Percentiles rank a stretch among this genome's conserved stretches.
Conservation (phyloP, 2,113 vertebrate species). For the Sardina pilchardus region DNA sequence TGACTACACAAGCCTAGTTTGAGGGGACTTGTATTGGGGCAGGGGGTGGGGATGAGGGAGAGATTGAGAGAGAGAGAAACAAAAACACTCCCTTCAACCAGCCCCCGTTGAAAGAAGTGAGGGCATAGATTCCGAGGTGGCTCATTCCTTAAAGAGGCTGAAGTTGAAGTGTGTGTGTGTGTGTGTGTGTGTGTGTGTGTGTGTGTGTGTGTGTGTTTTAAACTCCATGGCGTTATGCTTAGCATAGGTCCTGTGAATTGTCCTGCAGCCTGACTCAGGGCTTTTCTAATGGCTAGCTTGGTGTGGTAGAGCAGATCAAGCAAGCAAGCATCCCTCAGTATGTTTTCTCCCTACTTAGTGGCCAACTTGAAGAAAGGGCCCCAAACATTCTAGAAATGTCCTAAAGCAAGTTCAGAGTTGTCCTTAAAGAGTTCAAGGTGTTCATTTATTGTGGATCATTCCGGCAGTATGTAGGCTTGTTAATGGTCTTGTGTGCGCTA, state of each 20-base stretch:
- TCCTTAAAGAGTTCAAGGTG: background rate
- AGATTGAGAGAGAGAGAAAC: background rate
- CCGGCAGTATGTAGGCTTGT: background rate
- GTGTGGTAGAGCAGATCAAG: background rate
- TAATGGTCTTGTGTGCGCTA: background rate
- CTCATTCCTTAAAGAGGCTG: background rate
- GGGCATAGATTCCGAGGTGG: background rate
- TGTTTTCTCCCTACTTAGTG: background rate
- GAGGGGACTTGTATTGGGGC: conserved; percentile 17
- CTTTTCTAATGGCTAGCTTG: background rate
- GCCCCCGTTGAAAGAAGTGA: conserved; percentile 23
- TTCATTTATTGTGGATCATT: background rate
- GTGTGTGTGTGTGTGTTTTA: background rate
- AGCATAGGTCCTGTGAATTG: background rate
- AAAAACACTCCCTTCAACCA: background rate
- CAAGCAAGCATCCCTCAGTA: background rate
- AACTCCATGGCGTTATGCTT: background rate
- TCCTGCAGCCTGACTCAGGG: background rate
- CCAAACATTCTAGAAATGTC: background rate
- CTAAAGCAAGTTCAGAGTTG: background rate
- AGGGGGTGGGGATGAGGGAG: background rate
- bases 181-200: conserved; percentile 20
- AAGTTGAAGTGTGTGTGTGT: background rate
- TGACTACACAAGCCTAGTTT: conserved; percentile 26
- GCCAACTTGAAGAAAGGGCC: background rate